Conservation (phyloP, 2,797 vertebrate species). For the Florisuga fusca region DNA sequence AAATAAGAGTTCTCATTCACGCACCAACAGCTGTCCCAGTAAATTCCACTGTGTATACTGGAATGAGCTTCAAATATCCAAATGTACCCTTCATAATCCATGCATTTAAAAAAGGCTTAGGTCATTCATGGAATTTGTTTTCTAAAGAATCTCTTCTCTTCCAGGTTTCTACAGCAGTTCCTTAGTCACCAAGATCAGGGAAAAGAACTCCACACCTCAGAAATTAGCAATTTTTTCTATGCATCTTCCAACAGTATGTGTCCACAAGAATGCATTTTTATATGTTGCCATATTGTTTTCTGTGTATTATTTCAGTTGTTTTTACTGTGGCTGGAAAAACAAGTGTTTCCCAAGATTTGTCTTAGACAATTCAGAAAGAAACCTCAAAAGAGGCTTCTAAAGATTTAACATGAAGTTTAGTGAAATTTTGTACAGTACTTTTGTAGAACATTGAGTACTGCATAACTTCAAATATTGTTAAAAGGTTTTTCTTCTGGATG, state of each 20-base stretch:
- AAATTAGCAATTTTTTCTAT: neutral
- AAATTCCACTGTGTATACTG: neutral
- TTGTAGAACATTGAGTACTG: neutral
- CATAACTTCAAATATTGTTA: neutral
- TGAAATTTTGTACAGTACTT: neutral
- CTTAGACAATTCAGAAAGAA: neutral
- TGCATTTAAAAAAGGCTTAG: neutral
- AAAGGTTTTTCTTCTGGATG: neutral
- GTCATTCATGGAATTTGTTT: neutral
- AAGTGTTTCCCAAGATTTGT: neutral
- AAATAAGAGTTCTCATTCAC: neutral
- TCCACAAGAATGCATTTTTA: neutral
- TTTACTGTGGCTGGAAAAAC: neutral
- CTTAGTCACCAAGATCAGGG: neutral
- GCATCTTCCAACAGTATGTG: neutral
- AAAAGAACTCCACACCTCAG: neutral
- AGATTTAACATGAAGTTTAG: neutral
- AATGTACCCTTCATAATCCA: neutral
- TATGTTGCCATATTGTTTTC: neutral
- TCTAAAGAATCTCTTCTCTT: neutral
- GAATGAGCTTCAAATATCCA: neutral
- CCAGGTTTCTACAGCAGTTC: neutral
- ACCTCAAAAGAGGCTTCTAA: neutral
- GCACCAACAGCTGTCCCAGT: neutral
- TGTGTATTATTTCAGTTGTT: neutral